Evolutionary conservation across 2,113 vertebrate species (phyloP), one percentile per base, ranked within the genome.

Genomic region (Eolophus roseicapilla): DNA sequence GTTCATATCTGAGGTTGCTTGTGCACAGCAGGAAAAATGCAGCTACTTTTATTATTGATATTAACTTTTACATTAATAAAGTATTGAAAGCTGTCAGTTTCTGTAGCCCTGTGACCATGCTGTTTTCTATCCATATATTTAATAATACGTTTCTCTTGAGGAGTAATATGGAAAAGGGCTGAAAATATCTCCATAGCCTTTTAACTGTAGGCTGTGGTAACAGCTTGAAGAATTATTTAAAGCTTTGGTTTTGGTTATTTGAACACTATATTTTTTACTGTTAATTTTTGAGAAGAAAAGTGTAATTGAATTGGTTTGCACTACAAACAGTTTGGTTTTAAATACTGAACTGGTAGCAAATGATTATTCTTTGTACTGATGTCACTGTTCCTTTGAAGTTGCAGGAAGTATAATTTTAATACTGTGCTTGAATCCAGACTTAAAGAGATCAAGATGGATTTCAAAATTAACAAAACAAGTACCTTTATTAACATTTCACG

Each of bases 401-500:
- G 21, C 50, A 86, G 47, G 50, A 39, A 60, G 14, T 7, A 52
- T 53, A 43, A 60, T 67, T 83, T 74, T 76, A 77, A 16, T 41
- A 7, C 23, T 65, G 6, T 62, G 9, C 59, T 88, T 64, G 46
- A 88, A 67, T 47, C 44, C 21, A 82, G 17, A 83, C 67, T 64
- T 83, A 75, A 80, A 64, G 27, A 86, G 29, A 49, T 46, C n/a
- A 47, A 74, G 78, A 84, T 31, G 20, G 29, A 65, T 86, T 59
- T 82, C 4, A 11, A 80, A 71, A 75, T 62, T 63, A 91, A 92
- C 49, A 63, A 71, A 49, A 92, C 23, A 75, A 25, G 50, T 68
- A 67, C 33, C 47, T 95, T 94, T 83, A 15, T 60, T 53, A 90
- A 85, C 71, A 88, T 63, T 81, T 90, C 86, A 93, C 88, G 41